Evolutionary conservation across 2,113 vertebrate species (phyloP), one percentile per base, ranked within the genome.

Genomic region (Saguinus midas): DNA sequence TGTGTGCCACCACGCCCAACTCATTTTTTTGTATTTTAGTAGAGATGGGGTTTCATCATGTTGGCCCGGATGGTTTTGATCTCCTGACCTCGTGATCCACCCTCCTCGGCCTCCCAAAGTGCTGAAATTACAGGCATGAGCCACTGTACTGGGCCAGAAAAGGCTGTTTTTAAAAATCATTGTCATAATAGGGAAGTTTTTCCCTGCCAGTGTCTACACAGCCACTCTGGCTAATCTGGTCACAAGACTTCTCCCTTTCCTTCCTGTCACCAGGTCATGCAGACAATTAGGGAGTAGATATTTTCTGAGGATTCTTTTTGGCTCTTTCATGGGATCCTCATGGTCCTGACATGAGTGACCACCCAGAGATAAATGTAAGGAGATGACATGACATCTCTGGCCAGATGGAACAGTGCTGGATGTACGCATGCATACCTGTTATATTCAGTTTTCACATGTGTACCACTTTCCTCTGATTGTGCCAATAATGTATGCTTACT

Each of bases 1-100:
- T 3, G 4, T 16, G 14, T 3, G 12, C 50, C 50, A 16, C 50
- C 50, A 52, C 14, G 0, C 50, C 50, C 50, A 0, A 3, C 50
- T 52, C 16, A 52, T 52, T 52, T 16, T 52, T 52, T 52, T 14
- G 50, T 52, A 52, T 52, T 52, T 52, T 52, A 52, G 50, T 52
- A 4, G 50, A 52, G 50, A 16, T 52, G 50, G 50, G 50, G 50
- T 52, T 52, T 52, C 50, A 52, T 52, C 50, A 16, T 52, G 50
- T 52, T 52, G 50, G 50, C 50, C 50, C 3, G 14, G 50, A 52
- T 52, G 50, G 50, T 52, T 14, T 52, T 52, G 50, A 16, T 52
- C 14, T 52, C 50, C 50, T 52, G 50, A 52, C 50, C 50, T 52
- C 2, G 14, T 52, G 50, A 52, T 52, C 50, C 3, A 1, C 50